Evolutionary conservation across 37 sponge, comb jelly and placozoan species (phyloP).

Genomic region (Halisarca cf. caerulea): DNA sequence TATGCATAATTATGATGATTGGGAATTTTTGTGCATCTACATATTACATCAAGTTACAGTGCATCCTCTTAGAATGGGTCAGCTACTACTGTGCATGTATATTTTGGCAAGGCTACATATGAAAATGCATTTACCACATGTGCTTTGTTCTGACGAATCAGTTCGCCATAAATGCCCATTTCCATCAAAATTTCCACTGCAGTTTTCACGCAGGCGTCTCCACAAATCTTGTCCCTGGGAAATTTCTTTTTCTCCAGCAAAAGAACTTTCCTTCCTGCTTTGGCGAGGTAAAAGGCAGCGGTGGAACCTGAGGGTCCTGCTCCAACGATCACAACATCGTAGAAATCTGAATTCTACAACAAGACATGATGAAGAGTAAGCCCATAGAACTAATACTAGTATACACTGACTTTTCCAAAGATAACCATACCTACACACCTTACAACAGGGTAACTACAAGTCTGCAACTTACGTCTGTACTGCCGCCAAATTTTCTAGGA

Average conservation of each 20-base stretch:
- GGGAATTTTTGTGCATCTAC: too few species aligned
- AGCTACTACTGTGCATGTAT: too few species aligned
- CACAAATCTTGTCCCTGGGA: constrained; percentile 69
- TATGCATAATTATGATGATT: too few species aligned
- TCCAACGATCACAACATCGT: constrained; percentile 61
- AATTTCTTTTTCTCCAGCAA: constrained; percentile 63
- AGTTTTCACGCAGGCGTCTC: constrained; percentile 62
- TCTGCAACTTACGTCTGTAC: not conserved
- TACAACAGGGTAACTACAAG: not conserved
- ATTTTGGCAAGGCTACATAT: too few species aligned
- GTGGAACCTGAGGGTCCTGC: constrained; percentile 58
- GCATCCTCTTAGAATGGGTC: too few species aligned
- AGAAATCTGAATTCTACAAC: constrained; percentile 14
- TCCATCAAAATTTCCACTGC: constrained; percentile 61
- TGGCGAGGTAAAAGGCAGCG: constrained; percentile 56
- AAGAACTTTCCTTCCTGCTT: constrained; percentile 40
- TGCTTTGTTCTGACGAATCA: constrained; percentile 38
- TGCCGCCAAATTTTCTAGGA: not conserved
- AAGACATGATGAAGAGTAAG: too few species aligned
- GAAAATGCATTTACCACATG: constrained; percentile 39
- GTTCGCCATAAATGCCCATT: constrained; percentile 48
- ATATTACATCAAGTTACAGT: too few species aligned
- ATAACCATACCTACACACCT: not conserved
- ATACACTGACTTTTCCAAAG: too few species aligned
- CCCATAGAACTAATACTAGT: not conserved